phyloP scores from a whole-genome alignment of 1,140 invertebrate species.

The Magallana ariakensis region DNA sequence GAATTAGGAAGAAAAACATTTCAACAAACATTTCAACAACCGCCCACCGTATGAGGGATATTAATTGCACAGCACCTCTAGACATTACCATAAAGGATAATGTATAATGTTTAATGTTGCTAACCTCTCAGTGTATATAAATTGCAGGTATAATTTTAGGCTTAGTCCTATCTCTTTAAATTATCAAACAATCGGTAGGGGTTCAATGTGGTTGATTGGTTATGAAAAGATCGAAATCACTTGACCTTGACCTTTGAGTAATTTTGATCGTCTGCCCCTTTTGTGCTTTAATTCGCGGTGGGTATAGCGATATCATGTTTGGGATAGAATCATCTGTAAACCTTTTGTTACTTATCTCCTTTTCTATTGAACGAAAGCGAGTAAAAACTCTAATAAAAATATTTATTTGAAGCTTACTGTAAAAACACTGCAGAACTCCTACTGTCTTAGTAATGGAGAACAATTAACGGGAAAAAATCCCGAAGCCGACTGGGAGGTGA shows the following conservation, averaged over 20 bases:
- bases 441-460: slow-evolving; percentile 16
- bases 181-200: slow-evolving; percentile 26
- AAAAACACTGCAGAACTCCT: slow-evolving; percentile 16
- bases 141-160: slow-evolving; percentile 17
- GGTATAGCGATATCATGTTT: slow-evolving; percentile 26
- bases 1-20: no score
- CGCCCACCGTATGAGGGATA: background rate
- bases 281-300: slow-evolving; percentile 11
- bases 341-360: slow-evolving; percentile 17
- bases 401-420: slow-evolving; percentile 31
- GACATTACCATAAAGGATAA: slow-evolving; percentile 23
- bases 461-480: background rate
- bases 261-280: slow-evolving; percentile 35
- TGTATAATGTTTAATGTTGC: slow-evolving; percentile 17
- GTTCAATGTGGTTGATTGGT: slow-evolving; percentile 36
- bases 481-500: slow-evolving; percentile 20
- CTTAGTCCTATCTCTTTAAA: slow-evolving; percentile 31
- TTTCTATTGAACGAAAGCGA: slow-evolving; percentile 25
- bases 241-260: slow-evolving; percentile 20
- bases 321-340: slow-evolving; percentile 1
- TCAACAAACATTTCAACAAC: no score
- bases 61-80: background rate
- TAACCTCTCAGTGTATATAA: slow-evolving; percentile 3
- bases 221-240: slow-evolving; percentile 36
- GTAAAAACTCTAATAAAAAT: slow-evolving; percentile 31